phyloP scores from a whole-genome alignment of 1,140 invertebrate genomes.

The Ectropis grisescens region DNA sequence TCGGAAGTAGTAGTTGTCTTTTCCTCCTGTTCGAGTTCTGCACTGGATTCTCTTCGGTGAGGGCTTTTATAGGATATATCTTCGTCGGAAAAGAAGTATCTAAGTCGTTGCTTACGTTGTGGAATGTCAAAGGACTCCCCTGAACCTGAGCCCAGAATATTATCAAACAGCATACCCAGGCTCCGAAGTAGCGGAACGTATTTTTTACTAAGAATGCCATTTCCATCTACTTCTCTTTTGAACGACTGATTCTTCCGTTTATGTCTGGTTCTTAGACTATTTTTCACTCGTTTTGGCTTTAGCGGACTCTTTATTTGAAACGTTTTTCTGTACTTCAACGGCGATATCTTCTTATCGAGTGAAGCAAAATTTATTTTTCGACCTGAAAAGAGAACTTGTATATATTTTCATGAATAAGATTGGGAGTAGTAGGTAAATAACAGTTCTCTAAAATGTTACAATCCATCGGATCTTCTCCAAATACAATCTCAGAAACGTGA shows the following conservation, averaged over 20 bases:
- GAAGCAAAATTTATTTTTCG: too few species aligned
- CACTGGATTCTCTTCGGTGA: constrained; percentile 19
- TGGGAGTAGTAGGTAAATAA: too few species aligned
- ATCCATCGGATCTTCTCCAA: too few species aligned
- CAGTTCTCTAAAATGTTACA: too few species aligned
- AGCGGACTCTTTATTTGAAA: constrained; percentile 36
- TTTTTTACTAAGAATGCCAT: constrained; percentile 37
- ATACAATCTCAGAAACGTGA: too few species aligned
- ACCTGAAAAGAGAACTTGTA: constrained; percentile 1
- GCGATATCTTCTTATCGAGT: constrained; percentile 19
- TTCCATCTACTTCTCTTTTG: constrained; percentile 31
- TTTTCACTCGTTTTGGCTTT: constrained; percentile 33
- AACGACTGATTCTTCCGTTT: constrained; percentile 24
- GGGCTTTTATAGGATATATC: too few species aligned
- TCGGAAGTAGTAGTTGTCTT: constrained; percentile 41
- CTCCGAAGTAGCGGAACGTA: constrained; percentile 51
- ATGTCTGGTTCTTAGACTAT: constrained; percentile 19
- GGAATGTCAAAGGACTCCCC: constrained; percentile 25
- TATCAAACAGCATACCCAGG: constrained; percentile 50
- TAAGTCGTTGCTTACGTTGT: constrained; percentile 24
- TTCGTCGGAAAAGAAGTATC: constrained; percentile 10
- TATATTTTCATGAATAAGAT: not conserved
- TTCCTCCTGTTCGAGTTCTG: constrained; percentile 25
- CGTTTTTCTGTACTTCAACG: constrained; percentile 28
- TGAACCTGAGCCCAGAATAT: constrained; percentile 36